Conservation (phyloP, 2,888 invertebrate species). For the Ischnura elegans region DNA sequence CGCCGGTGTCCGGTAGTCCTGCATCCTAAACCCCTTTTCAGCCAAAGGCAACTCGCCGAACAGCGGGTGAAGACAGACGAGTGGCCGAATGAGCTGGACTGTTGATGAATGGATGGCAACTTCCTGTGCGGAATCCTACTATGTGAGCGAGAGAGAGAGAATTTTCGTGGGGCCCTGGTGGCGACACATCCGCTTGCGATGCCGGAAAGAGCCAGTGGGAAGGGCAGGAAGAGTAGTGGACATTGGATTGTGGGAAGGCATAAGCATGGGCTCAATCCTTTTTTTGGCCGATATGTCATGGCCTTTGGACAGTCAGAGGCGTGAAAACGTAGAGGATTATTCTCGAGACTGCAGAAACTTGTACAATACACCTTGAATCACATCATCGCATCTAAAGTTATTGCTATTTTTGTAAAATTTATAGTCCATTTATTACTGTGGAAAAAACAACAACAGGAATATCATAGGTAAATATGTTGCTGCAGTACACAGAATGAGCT, state of each 20-base stretch:
- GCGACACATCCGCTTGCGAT: conserved; percentile 43
- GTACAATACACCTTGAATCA: too few species aligned
- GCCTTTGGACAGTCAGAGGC: neutral
- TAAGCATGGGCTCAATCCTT: neutral
- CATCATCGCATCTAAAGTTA: too few species aligned
- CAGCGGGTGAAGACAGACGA: conserved; percentile 23
- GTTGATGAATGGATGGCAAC: conserved; percentile 58
- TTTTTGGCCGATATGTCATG: neutral
- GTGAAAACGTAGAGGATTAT: neutral
- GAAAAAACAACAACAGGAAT: too few species aligned
- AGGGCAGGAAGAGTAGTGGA: neutral
- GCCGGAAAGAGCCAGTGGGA: neutral
- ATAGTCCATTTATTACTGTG: too few species aligned
- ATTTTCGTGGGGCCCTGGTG: neutral
- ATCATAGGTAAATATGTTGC: too few species aligned
- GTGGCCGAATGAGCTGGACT: conserved; percentile 23
- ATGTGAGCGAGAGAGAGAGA: neutral
- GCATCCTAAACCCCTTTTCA: neutral
- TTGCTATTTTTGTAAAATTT: too few species aligned
- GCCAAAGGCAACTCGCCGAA: conserved; percentile 12
- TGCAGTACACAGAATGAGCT: too few species aligned
- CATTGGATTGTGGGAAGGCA: neutral
- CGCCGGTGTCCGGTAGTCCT: neutral
- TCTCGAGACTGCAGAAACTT: neutral
- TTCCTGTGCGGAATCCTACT: conserved; percentile 47